A percentile compares a stretch with the other conserved stretches of the same genome.
These are phyloP conservation scores for Gulo gulo DNA, from an alignment of 2,113 vertebrate genomes.

Conservation along the genomic window DNA sequence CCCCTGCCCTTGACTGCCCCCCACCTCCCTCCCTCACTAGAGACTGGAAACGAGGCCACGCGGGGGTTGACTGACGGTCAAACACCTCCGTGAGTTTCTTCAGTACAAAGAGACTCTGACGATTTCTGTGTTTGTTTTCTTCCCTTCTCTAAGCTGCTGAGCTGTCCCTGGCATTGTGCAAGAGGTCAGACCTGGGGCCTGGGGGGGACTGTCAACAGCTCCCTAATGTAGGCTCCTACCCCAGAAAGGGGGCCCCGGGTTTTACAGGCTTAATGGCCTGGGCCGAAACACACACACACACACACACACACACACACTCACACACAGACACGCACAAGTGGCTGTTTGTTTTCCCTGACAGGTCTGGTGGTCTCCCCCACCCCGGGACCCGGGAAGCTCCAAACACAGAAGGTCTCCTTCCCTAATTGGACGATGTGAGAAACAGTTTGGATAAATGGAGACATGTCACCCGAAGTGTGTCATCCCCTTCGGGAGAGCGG, in stretches of 20 bases:
- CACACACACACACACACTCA: constrained; percentile 78
- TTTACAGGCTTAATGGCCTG: constrained; percentile 77
- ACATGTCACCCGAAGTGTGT: constrained; percentile 53
- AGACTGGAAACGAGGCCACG: constrained; percentile 75
- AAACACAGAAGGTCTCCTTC: constrained; percentile 66
- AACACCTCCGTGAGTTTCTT: constrained; percentile 74
- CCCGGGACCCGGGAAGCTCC: constrained; percentile 70
- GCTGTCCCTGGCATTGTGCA: constrained; percentile 75
- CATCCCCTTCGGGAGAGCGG: background rate
- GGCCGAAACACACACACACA: constrained; percentile 78
- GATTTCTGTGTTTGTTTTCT: constrained; percentile 50
- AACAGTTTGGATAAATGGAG: constrained; percentile 79
- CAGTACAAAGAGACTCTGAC: constrained; percentile 76
- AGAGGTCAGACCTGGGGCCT: constrained; percentile 70
- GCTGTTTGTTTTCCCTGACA: constrained; percentile 84
- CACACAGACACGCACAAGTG: constrained; percentile 68
- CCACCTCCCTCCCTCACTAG: constrained; percentile 57
- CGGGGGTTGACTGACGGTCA: constrained; percentile 78
- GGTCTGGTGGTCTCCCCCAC: constrained; percentile 71
- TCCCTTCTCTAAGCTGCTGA: constrained; percentile 75
- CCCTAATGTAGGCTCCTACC: constrained; percentile 80
- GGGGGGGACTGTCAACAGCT: constrained; percentile 80
- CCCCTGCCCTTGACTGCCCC: background rate
- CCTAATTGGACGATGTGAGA: constrained; percentile 81
- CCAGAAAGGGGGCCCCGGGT: constrained; percentile 73